phyloP scores from a whole-genome alignment of 2,797 vertebrate species.

The Acanthis flammea region DNA sequence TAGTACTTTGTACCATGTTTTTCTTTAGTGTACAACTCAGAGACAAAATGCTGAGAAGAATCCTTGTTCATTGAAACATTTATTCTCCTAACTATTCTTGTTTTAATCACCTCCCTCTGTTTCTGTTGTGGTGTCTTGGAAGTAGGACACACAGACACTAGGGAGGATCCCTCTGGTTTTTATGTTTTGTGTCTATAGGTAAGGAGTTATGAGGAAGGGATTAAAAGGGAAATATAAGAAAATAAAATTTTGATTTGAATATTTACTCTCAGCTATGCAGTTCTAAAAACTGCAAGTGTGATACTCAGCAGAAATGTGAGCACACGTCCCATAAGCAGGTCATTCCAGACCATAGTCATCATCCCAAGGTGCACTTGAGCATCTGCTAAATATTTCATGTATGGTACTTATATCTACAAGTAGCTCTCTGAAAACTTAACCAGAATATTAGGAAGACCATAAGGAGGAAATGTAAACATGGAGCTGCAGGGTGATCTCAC shows the following conservation, averaged over 20 bases:
- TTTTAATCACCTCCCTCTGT: background rate
- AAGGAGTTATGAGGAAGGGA: background rate
- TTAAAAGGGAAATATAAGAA: background rate
- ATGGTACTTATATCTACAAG: constrained; percentile 17
- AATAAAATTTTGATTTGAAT: background rate
- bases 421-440: constrained; percentile 7
- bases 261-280: background rate
- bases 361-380: constrained; percentile 13
- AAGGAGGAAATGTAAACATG: constrained; percentile 23
- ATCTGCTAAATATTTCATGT: constrained; percentile 61
- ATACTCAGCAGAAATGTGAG: constrained; percentile 6
- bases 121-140: background rate
- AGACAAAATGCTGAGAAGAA: background rate
- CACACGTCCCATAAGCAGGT: constrained; percentile 4
- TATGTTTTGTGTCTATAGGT: background rate
- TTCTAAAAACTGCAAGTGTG: background rate
- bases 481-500: background rate
- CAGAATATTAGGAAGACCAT: background rate
- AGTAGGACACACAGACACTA: background rate
- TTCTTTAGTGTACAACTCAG: background rate
- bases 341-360: constrained; percentile 14
- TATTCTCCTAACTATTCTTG: background rate
- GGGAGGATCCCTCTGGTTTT: background rate
- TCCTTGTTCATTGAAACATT: background rate
- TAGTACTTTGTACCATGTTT: background rate